Base-by-base conservation (phyloP, 2,888 invertebrate species). In the Hetaerina titia region DNA sequence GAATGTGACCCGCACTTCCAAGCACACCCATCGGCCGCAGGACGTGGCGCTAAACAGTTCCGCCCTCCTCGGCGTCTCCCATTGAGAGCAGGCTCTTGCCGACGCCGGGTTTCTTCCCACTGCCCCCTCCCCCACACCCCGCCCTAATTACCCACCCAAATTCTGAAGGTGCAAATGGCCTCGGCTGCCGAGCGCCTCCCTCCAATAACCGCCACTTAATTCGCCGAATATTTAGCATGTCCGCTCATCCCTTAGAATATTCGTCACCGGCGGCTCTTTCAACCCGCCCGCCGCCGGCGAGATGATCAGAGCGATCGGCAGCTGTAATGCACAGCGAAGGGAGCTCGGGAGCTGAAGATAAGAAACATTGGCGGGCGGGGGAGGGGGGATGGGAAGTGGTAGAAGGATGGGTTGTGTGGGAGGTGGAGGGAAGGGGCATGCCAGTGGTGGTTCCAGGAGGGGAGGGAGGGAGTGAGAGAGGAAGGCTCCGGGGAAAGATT, bases 161-260 rank as follows among this genome's bases (percentile, higher is more conserved):
- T 64, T 15, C 64, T 7, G 69, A n/a, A 45, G 22, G 69, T 69
- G 69, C 69, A 22, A 69, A 69, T n/a, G 69, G 9, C 69, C 60
- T 45, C 45, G 45, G 45, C 45, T n/a, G 64, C 22, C 19, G 7
- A 45, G 45, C 45, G 64, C 19, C 74, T 25, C 25, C 74, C 60
- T 25, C n/a, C 74, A 74, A n/a, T 74, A 25, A 9, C 74, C 74
- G 19, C 74, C 74, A 74, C 74, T 25, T 74, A 74, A 74, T 74
- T 31, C 81, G 81, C 81, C 81, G 81, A 25, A 81, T 81, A 81
- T 81, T 81, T 31, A 81, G 81, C 81, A 31, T 13, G 15, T 81
- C 31, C 15, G 81, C 81, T 31, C 60, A 17, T 60, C 60, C 60
- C 11, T 15, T 15, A 11, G 81, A 31, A 81, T 11, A 9, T 81